Base-by-base conservation (phyloP, 37 sponge, comb jelly and placozoan genomes). In the Mnemiopsis leidyi region DNA sequence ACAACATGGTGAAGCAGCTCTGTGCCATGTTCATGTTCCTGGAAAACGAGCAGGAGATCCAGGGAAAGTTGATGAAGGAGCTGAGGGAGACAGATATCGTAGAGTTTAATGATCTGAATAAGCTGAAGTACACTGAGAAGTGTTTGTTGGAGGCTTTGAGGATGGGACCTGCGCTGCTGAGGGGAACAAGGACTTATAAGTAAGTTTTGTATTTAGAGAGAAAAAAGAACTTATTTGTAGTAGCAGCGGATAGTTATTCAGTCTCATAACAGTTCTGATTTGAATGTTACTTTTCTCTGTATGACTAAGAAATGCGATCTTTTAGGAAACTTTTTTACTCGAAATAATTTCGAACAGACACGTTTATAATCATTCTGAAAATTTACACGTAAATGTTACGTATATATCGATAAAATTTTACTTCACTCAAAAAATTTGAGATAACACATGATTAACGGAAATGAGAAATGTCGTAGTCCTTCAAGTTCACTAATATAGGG, bases 21-120 rank as follows among this genome's bases (percentile, higher is more conserved):
- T 71, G 75, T 71, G 75, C 75, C n/a, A 13, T 71, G 5, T 71
- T 71, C 30, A 71, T 71, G 75, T 71, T 71, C 30, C 30, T 71
- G n/a, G 75, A 71, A 29, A 71, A 71, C 5, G 75, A 71, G 30
- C 75, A n/a, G 25, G 75, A 71, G 20, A 25, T 71, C 2, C 75
- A 71, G n/a, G 30, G 75, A 5, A 71, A 71, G n/a, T 7, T 71
- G 25, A 71, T 71, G 75, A 18, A n/a, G 25, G 75, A 71, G 30
- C 75, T 71, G n/a, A 13, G 75, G 3, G 5, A n/a, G 3, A 71
- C 75, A 3, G 75, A 71, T n/a, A 71, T 71, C 3, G 30, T 23
- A 5, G 75, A 71, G 5, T 71, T 71, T 25, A 71, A 28, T 29
- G 75, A 71, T 18, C 75, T 71, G 25, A 29, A 71, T 18, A 71